These are phyloP conservation scores for Adelphocoris suturalis DNA, from an alignment of 2,888 invertebrate species.

Conservation along the genomic window DNA sequence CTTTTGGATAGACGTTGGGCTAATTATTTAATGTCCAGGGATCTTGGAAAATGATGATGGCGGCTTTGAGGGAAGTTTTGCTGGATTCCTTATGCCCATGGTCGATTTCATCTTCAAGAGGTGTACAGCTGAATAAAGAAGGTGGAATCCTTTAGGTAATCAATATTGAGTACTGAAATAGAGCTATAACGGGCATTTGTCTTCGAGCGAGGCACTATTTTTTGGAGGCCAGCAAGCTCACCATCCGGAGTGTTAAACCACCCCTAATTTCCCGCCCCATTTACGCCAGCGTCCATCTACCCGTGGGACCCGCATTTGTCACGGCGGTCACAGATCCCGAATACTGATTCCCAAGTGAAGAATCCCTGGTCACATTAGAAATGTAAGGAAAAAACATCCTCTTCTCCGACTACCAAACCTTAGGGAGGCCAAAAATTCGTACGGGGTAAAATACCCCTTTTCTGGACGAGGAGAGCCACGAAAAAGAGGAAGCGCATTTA, in stretches of 20 bases:
- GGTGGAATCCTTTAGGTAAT: background rate
- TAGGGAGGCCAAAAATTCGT: conserved; percentile 20
- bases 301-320: conserved; percentile 47
- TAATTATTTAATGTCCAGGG: too few relatives aligned
- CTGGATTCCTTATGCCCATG: too few relatives aligned
- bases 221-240: background rate
- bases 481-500: conserved; percentile 33
- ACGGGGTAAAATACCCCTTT: background rate
- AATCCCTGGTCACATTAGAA: conserved; percentile 34
- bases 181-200: conserved; percentile 21
- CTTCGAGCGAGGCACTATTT: background rate
- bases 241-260: conserved; percentile 8
- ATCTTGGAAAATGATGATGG: too few relatives aligned
- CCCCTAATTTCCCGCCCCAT: conserved; percentile 51
- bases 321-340: conserved; percentile 22
- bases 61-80: too few relatives aligned
- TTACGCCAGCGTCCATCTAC: background rate
- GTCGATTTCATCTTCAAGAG: too few relatives aligned
- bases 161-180: background rate
- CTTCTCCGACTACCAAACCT: background rate
- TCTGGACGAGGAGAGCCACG: background rate
- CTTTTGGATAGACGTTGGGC: too few relatives aligned
- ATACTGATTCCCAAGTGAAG: conserved; percentile 43
- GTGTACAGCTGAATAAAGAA: too few relatives aligned
- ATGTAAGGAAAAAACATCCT: conserved; percentile 30